These are phyloP conservation scores for Drosophila malerkotliana DNA, from an alignment of 1,140 invertebrate species.

Conservation along the genomic window DNA sequence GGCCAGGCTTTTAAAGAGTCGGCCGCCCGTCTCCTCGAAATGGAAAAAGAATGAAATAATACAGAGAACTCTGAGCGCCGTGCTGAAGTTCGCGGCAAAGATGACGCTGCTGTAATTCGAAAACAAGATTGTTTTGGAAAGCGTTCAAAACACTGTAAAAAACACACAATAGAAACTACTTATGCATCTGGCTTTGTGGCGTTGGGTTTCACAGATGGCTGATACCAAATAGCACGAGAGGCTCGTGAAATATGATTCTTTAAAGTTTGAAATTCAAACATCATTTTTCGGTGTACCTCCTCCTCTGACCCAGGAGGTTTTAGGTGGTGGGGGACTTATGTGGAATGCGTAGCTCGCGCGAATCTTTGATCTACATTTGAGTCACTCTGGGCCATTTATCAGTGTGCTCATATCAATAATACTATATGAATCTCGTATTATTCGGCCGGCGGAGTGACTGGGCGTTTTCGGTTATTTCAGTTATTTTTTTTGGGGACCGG, in stretches of 20 bases:
- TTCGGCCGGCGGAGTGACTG: conserved; percentile 46
- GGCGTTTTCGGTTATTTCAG: conserved; percentile 29
- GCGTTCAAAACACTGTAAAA: conserved; percentile 32
- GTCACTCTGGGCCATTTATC: conserved; percentile 68
- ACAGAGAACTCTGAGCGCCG: conserved; percentile 52
- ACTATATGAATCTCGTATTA: conserved; percentile 68
- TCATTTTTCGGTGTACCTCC: conserved; percentile 9
- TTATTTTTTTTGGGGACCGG: conserved; percentile 4
- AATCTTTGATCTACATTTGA: conserved; percentile 69
- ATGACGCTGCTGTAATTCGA: conserved; percentile 53
- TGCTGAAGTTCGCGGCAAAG: conserved; percentile 76
- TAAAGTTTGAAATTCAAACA: not conserved
- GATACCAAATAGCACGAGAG: no score
- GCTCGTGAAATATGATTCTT: not conserved
- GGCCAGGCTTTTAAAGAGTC: conserved; percentile 61
- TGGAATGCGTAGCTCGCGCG: conserved; percentile 55
- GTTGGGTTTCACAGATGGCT: no score
- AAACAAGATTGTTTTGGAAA: conserved; percentile 51
- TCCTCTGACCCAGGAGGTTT: not conserved
- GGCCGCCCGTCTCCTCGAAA: conserved; percentile 49
- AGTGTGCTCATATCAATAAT: conserved; percentile 75
- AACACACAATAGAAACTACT: not conserved
- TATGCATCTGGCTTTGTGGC: no score
- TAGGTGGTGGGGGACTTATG: conserved; percentile 17
- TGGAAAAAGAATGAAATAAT: conserved; percentile 26